phyloP scores from a whole-genome alignment of 2,797 vertebrate species.

The Jordanella pulchra region DNA sequence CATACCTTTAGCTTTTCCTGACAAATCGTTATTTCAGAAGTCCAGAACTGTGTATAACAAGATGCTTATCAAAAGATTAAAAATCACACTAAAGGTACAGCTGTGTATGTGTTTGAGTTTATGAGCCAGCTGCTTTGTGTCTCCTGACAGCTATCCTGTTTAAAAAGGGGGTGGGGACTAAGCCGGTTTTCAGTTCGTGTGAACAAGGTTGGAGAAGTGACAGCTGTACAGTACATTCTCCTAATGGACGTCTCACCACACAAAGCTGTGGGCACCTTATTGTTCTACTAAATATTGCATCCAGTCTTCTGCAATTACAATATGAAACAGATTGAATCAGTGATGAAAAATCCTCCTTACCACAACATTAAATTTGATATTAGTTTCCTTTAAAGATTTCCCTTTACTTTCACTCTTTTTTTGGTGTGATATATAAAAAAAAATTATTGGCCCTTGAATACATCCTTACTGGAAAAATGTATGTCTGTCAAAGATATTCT shows the following conservation, averaged over 20 bases:
- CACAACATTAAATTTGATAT: not conserved
- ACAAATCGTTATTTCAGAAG: constrained; percentile 35
- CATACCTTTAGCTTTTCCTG: constrained; percentile 46
- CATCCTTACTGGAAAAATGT: not conserved
- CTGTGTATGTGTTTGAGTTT: constrained; percentile 8
- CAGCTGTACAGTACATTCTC: constrained; percentile 40
- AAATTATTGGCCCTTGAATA: not conserved
- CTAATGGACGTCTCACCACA: constrained; percentile 9
- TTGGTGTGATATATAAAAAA: not conserved
- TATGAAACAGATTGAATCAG: not conserved
- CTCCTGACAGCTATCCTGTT: constrained; percentile 25
- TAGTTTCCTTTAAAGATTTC: not conserved
- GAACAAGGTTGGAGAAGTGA: constrained; percentile 40
- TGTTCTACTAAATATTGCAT: not conserved
- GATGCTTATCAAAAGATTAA: not conserved
- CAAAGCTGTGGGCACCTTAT: constrained; percentile 8
- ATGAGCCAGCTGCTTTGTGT: constrained; percentile 14
- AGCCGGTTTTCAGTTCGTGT: constrained; percentile 2
- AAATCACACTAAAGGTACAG: not conserved
- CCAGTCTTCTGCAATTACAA: not conserved
- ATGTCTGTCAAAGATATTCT: not conserved
- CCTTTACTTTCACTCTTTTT: not conserved
- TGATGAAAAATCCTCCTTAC: not conserved
- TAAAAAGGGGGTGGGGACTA: constrained; percentile 38
- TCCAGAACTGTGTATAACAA: constrained; percentile 5